phyloP scores from a whole-genome alignment of 2,888 invertebrate species.

The Arrhopalites spinosus region DNA sequence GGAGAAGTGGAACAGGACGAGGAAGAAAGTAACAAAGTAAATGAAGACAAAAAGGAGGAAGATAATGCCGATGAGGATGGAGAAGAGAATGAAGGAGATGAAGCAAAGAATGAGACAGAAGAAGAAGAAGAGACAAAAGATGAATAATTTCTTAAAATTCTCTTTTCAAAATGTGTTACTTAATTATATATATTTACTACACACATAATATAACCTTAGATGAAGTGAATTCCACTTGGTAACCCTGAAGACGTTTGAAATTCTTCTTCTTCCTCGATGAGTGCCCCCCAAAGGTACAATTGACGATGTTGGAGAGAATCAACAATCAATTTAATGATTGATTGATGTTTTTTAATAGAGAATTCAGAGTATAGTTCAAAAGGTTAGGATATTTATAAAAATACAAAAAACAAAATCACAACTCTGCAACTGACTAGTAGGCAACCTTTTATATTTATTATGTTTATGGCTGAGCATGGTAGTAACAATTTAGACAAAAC shows the following conservation, averaged over 20 bases:
- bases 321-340: slow-evolving; percentile 49
- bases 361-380: slow-evolving; percentile 51
- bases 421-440: slow-evolving; percentile 52
- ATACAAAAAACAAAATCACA: slow-evolving; percentile 38
- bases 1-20: slow-evolving; percentile 30
- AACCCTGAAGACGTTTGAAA: slow-evolving; percentile 36
- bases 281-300: neutral
- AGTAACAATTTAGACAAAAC: neutral
- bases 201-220: slow-evolving; percentile 22
- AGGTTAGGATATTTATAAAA: slow-evolving; percentile 44
- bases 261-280: too few relatives aligned
- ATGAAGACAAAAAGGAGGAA: slow-evolving; percentile 26
- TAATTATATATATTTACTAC: too few relatives aligned
- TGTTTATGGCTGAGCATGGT: neutral
- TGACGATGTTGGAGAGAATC: slow-evolving; percentile 39
- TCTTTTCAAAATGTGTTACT: too few relatives aligned
- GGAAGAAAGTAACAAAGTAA: slow-evolving; percentile 4
- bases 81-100: neutral
- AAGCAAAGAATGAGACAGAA: too few relatives aligned
- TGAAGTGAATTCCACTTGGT: neutral
- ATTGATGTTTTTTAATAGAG: slow-evolving; percentile 28
- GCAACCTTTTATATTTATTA: neutral
- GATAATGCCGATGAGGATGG: neutral
- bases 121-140: slow-evolving; percentile 39
- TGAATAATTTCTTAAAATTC: too few relatives aligned